Base-by-base conservation (phyloP, 2,888 invertebrate species). In the Ormyrus pomaceus region DNA sequence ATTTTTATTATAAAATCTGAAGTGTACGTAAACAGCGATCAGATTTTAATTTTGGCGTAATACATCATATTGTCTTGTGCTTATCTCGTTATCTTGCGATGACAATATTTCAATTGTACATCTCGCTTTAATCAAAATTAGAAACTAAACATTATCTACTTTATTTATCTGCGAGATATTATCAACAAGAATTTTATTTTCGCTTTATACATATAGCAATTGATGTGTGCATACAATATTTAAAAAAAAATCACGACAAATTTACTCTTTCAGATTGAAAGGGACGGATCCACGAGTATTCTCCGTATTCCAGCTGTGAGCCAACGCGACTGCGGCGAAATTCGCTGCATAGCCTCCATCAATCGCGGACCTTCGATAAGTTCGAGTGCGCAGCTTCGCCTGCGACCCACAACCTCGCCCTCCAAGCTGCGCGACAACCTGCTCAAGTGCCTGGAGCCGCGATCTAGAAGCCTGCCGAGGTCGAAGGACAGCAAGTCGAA, bases 241-340 rank as follows among this genome's bases (percentile, higher is more conserved):
- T 34, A 34, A 34, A 34, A 34, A 34, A 34, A 34, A 34, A 34
- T 34, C 34, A 34, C 34, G 34, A 34, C 1, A 8, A 55, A 59
- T 66, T n/a, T 66, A 46, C 9, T 6, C 6, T 64, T 76, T 8
- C 87, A 92, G 92, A 88, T 92, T 83, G 92, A 92, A 85, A 91
- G 91, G 85, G 90, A 91, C 83, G 91, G 88, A 86, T 92, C 93
- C 86, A 91, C 92, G 84, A 92, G 92, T 87, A 92, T 93, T 85
- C 91, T 95, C 83, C 93, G 93, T 88, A 92, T 95, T 86, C 89
- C 91, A 80, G 92, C 92, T 84, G 92, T 93, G 82, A 92, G 92
- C 84, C 91, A 92, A 81, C 88, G 91, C 9, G 93, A 93, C 50
- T 91, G 91, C 74, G 92, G 92, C 0, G 92, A 92, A 83, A 87